Evolutionary conservation across 1,140 invertebrate genomes (phyloP).

Genomic region (Probaryconus sp.): DNA sequence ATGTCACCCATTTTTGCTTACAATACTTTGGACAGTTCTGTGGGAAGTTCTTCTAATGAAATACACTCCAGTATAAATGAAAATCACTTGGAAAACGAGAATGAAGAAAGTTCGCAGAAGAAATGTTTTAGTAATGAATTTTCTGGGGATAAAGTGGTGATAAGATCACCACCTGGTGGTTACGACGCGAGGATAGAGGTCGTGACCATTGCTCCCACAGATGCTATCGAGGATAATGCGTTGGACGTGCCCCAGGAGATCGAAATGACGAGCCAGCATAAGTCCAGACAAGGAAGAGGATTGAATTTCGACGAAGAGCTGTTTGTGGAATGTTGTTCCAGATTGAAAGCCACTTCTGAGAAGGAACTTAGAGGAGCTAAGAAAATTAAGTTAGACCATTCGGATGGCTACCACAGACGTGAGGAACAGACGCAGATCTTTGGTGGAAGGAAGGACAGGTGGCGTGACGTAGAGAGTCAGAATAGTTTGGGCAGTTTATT

Average conservation of each 20-base stretch:
- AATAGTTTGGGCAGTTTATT: slow-evolving; percentile 74
- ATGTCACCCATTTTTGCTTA: slow-evolving; percentile 71
- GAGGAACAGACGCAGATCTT: slow-evolving; percentile 67
- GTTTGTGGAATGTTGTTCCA: slow-evolving; percentile 76
- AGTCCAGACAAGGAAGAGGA: slow-evolving; percentile 72
- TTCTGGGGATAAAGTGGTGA: slow-evolving; percentile 67
- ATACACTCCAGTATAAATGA: no score
- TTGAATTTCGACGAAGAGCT: slow-evolving; percentile 75
- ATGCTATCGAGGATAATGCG: slow-evolving; percentile 75
- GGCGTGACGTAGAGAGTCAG: slow-evolving; percentile 74
- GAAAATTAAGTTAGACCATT: slow-evolving; percentile 75
- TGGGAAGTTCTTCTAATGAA: slow-evolving; percentile 52
- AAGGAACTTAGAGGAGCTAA: slow-evolving; percentile 75
- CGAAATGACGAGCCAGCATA: slow-evolving; percentile 38
- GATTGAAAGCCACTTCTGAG: slow-evolving; percentile 74
- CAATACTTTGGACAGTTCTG: slow-evolving; percentile 67
- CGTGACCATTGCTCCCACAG: slow-evolving; percentile 73
- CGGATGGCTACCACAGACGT: slow-evolving; percentile 66
- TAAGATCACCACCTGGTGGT: slow-evolving; percentile 66
- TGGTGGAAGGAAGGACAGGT: slow-evolving; percentile 66
- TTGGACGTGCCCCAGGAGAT: slow-evolving; percentile 69
- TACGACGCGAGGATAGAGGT: slow-evolving; percentile 63
- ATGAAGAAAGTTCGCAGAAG: slow-evolving; percentile 21
- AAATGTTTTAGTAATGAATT: slow-evolving; percentile 62
- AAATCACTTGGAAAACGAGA: not conserved